Base-by-base conservation (phyloP, 2,113 vertebrate genomes). In the Australoheros scitulus region DNA sequence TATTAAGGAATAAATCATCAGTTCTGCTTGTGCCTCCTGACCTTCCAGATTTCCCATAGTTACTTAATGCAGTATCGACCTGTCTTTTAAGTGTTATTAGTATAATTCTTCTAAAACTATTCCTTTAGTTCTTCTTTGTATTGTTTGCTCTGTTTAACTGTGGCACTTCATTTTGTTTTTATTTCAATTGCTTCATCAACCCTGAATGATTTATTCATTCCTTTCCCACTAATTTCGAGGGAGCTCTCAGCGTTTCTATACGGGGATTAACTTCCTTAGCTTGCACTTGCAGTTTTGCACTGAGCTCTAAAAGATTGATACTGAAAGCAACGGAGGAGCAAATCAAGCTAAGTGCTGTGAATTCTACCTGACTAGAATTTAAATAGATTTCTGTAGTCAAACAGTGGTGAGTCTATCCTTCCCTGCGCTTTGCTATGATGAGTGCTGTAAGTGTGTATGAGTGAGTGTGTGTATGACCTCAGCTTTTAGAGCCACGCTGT, bases 331-430 rank as follows among this genome's bases (percentile, higher is more conserved):
- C 11, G 76, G 80, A 74, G 80, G 85, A 92, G 87, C 90, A 92
- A 95, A 93, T 95, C 90, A 92, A 88, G 85, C 90, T 90, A 93
- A 95, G 93, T 94, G 92, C 91, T 85, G 60, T 26, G 84, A 91
- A 86, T 89, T 76, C 61, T 84, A 77, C 89, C 87, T 91, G 93
- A 93, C 89, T 85, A 41, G 91, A 94, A 93, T 95, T 83, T 92
- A 77, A 92, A 93, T 91, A 20, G 13, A 36, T 14, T 17, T 79
- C 72, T 72, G 82, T 61, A 64, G 87, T 85, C 38, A 15, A 77
- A 32, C 61, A 22, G 60, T 50, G 38, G 56, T 75, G 68, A 61
- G 84, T 83, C 80, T 57, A 59, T 61, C 24, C 22, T 41, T 26
- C 61, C 61, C 74, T 75, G 76, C 65, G 68, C 87, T 83, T 41